Conservation (phyloP, 2,888 invertebrate genomes). For the Trachelus stipa region DNA sequence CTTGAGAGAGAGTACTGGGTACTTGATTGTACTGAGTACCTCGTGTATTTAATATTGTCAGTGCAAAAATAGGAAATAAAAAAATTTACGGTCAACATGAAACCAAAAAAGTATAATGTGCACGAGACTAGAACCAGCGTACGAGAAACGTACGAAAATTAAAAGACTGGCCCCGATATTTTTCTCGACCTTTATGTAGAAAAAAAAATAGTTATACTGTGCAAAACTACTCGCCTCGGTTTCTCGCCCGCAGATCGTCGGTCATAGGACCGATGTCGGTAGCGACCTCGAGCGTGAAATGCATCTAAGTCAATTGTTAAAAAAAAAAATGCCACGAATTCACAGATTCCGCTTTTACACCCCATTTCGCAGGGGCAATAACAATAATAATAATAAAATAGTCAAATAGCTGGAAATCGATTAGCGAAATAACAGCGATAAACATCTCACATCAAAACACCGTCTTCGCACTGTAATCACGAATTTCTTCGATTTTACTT, state of each 20-base stretch:
- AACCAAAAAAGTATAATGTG: neutral
- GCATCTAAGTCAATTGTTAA: neutral
- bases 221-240: constrained; percentile 19
- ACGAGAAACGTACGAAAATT: too few species aligned
- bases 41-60: neutral
- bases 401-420: neutral
- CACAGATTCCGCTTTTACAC: neutral
- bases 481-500: neutral
- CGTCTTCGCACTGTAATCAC: neutral
- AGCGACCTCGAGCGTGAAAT: constrained; percentile 16
- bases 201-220: neutral
- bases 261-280: constrained; percentile 9
- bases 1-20: neutral
- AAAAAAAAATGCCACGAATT: neutral
- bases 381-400: neutral
- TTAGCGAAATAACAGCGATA: neutral
- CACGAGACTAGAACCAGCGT: too few species aligned
- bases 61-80: neutral
- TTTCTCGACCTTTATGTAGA: neutral
- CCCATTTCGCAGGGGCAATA: neutral
- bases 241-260: constrained; percentile 13
- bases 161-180: neutral
- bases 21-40: neutral
- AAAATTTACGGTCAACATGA: neutral
- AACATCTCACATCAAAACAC: neutral